A percentile compares a stretch with the other conserved stretches of the same genome.
Evolutionary conservation across 2,113 vertebrate species (phyloP).

Genomic region (Pithys albifrons): DNA sequence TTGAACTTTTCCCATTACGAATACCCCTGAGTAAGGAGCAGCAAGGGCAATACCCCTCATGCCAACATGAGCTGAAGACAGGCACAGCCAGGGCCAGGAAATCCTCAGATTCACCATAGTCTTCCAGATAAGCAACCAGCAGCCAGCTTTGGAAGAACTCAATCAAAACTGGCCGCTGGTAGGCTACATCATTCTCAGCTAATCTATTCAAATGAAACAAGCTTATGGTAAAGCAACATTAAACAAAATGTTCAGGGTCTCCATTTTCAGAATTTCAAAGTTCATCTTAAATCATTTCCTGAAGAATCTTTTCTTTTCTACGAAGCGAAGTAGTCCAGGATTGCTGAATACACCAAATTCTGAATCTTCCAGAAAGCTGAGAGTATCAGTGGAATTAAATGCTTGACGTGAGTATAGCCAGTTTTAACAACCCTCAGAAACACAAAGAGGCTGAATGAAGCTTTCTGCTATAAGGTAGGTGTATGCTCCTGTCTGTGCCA

Average conservation of each 20-base stretch:
- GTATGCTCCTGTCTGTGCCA: neutral
- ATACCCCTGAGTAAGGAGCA: neutral
- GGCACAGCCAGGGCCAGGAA: neutral
- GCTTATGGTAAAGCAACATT: neutral
- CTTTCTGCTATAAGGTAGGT: accelerated
- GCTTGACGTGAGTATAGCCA: neutral
- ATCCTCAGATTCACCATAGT: neutral
- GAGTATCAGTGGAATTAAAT: neutral
- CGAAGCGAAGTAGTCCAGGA: neutral
- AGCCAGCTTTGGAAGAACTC: neutral
- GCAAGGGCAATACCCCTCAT: neutral
- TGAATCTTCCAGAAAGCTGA: neutral
- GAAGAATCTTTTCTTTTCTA: no score
- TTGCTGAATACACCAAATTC: neutral
- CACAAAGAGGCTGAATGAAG: neutral
- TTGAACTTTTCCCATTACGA: neutral
- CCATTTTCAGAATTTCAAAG: neutral
- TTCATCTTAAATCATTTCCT: neutral
- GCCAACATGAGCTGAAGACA: neutral
- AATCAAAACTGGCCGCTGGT: neutral
- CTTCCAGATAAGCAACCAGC: neutral
- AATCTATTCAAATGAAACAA: neutral
- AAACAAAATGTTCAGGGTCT: neutral
- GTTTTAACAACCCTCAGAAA: neutral
- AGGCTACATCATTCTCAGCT: neutral